phyloP scores from a whole-genome alignment of 2,888 invertebrate species.

The Volucella bombylans region DNA sequence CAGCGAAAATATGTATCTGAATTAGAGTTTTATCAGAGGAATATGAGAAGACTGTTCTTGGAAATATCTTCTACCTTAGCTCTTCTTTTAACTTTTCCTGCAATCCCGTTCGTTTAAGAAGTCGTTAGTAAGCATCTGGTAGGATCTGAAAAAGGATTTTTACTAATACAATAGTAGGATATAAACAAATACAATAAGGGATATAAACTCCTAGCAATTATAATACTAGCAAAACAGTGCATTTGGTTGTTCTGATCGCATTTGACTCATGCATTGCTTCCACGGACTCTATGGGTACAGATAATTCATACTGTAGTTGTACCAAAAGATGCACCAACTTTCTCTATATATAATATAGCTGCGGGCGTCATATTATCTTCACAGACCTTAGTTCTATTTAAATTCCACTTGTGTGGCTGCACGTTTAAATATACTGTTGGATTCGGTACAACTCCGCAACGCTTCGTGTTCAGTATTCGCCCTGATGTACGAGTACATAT shows the following conservation, averaged over 20 bases:
- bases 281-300: conserved; percentile 11
- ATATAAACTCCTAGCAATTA: conserved; percentile 12
- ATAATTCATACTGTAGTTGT: conserved; percentile 6
- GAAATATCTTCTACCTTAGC: too few species aligned
- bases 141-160: conserved; percentile 17
- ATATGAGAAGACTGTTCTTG: too few species aligned
- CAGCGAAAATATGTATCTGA: too few species aligned
- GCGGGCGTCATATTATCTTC: neutral
- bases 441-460: conserved; percentile 1
- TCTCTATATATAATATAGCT: neutral
- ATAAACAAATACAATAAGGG: too few species aligned
- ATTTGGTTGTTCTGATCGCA: neutral
- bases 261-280: conserved; percentile 2
- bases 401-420: conserved; percentile 29
- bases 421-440: neutral
- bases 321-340: conserved; percentile 17
- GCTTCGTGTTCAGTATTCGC: conserved; percentile 1
- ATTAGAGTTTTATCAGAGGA: too few species aligned
- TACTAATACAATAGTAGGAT: conserved; percentile 18
- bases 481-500: conserved; percentile 31
- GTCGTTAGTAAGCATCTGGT: conserved; percentile 7
- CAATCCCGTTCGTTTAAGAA: conserved; percentile 6
- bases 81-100: too few species aligned
- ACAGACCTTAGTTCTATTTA: conserved; percentile 13
- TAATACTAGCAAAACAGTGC: neutral